Evolutionary conservation across 2,888 invertebrate species (phyloP).

Genomic region (Yponomeuta malinellus): DNA sequence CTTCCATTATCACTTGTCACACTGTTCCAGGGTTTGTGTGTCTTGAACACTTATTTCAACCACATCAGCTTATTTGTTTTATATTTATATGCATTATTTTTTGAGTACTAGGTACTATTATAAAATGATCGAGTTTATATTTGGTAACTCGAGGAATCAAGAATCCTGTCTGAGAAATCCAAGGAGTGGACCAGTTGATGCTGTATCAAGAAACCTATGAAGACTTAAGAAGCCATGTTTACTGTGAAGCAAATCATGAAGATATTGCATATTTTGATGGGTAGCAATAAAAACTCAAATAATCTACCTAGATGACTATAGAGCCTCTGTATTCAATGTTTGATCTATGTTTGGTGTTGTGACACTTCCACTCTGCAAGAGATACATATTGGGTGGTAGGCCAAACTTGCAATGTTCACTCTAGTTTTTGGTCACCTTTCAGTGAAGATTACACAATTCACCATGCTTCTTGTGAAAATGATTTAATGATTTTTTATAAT

Average conservation of each 20-base stretch:
- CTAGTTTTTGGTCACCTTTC: slow-evolving; percentile 69
- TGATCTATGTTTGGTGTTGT: slow-evolving; percentile 6
- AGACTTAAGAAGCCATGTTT: not conserved
- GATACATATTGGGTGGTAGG: slow-evolving; percentile 22
- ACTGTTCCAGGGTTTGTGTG: slow-evolving; percentile 31
- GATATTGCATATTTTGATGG: not conserved
- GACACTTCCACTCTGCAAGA: not conserved
- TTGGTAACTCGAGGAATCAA: slow-evolving; percentile 16
- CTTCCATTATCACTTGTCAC: slow-evolving; percentile 1
- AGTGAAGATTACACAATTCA: slow-evolving; percentile 59
- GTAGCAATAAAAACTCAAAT: not conserved
- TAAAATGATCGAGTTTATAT: slow-evolving; percentile 48
- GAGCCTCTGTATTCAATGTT: not conserved
- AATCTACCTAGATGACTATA: too few relatives aligned
- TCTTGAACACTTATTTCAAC: not conserved
- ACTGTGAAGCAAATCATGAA: not conserved
- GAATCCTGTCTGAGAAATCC: slow-evolving; percentile 8
- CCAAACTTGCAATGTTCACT: slow-evolving; percentile 44
- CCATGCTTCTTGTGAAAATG: slow-evolving; percentile 50
- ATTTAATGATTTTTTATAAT: slow-evolving; percentile 38
- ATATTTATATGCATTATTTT: slow-evolving; percentile 23
- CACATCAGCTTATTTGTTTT: slow-evolving; percentile 40
- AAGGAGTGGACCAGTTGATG: not conserved
- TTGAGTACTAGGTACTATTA: slow-evolving; percentile 37
- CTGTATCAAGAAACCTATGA: not conserved